Evolutionary conservation across 2,888 invertebrate species (phyloP).

Genomic region (Coleophora flavipennella): DNA sequence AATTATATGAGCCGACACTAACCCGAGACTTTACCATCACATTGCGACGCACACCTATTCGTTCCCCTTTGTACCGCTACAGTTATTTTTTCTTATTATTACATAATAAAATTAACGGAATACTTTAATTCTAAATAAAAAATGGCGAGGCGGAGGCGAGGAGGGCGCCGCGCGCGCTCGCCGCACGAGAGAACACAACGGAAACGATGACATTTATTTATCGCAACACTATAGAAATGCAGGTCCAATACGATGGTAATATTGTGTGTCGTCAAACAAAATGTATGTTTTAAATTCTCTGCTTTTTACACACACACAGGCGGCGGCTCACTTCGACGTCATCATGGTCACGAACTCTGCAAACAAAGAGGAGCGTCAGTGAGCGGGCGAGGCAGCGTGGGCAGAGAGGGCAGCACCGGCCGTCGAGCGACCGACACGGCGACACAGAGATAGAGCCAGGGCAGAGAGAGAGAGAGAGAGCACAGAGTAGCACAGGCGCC

Average conservation of each 20-base stretch:
- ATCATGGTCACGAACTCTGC: slow-evolving; percentile 99
- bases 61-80: slow-evolving; percentile 64
- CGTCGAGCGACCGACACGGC: no score
- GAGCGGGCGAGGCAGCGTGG: background rate
- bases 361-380: slow-evolving; percentile 56
- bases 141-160: slow-evolving; percentile 25
- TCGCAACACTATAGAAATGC: slow-evolving; percentile 75
- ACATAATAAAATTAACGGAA: slow-evolving; percentile 71
- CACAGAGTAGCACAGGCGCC: no score
- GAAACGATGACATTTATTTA: slow-evolving; percentile 71
- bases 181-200: slow-evolving; percentile 59
- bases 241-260: slow-evolving; percentile 74
- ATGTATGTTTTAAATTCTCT: slow-evolving; percentile 76
- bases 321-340: slow-evolving; percentile 97
- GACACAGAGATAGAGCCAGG: no score
- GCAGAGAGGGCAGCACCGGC: background rate
- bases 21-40: slow-evolving; percentile 50
- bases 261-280: slow-evolving; percentile 75
- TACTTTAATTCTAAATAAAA: slow-evolving; percentile 69
- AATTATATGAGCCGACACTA: slow-evolving; percentile 47
- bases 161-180: slow-evolving; percentile 14
- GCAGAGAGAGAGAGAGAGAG: no score
- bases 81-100: slow-evolving; percentile 64
- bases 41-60: slow-evolving; percentile 62
- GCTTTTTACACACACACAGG: slow-evolving; percentile 74